Conservation (phyloP, 2,113 vertebrate genomes). For the Pachypanchax playfairii region DNA sequence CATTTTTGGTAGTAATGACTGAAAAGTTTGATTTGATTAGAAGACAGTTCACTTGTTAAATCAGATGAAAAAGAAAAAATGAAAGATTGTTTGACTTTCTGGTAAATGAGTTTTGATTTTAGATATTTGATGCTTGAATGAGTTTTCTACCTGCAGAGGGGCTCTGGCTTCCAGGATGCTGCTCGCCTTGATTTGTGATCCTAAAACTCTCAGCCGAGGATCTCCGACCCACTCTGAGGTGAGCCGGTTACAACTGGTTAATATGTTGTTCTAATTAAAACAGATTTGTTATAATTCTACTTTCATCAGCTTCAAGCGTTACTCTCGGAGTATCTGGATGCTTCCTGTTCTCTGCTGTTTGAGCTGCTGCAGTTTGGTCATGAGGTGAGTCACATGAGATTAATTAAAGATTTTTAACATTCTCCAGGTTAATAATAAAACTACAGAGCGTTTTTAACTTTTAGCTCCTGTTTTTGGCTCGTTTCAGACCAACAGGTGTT, state of each 20-base stretch:
- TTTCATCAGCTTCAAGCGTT: conserved; percentile 55
- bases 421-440: too few species aligned
- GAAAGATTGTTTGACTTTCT: too few species aligned
- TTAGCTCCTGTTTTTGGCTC: too few species aligned
- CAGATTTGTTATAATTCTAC: not conserved
- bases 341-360: conserved; percentile 72
- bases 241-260: not conserved
- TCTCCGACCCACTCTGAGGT: conserved; percentile 47
- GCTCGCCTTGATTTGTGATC: conserved; percentile 69
- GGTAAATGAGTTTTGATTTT: too few species aligned
- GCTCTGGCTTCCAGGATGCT: conserved; percentile 70
- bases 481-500: conserved; percentile 68
- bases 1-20: too few species aligned
- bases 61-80: too few species aligned
- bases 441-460: too few species aligned
- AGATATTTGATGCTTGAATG: not conserved
- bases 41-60: too few species aligned
- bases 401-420: too few species aligned
- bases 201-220: conserved; percentile 26
- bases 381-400: conserved; percentile 56
- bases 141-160: conserved; percentile 51
- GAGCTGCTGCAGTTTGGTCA: conserved; percentile 77
- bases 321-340: conserved; percentile 72
- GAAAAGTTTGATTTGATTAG: too few species aligned
- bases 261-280: not conserved